Conservation (phyloP, 2,888 invertebrate species). For the Hybos culiciformis region DNA sequence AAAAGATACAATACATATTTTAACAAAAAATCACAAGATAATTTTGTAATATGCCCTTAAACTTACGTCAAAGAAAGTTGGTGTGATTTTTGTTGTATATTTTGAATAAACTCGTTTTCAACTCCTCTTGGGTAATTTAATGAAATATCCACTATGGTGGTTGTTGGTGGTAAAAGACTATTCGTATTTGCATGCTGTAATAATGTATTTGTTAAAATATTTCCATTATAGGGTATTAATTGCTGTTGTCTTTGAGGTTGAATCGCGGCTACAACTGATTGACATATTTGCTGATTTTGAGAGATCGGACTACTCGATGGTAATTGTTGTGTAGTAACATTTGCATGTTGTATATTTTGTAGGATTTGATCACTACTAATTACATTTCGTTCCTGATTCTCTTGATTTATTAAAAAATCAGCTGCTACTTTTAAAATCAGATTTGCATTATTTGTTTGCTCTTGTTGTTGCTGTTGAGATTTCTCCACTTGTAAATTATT, state of each 20-base stretch:
- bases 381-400: slow-evolving; percentile 46
- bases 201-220: slow-evolving; percentile 10
- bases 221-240: too few relatives aligned
- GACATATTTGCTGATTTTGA: too few relatives aligned
- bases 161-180: slow-evolving; percentile 11
- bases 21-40: background rate
- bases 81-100: slow-evolving; percentile 16
- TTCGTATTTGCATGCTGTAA: background rate
- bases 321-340: slow-evolving; percentile 12
- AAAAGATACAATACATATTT: background rate
- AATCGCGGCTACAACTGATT: too few relatives aligned
- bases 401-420: slow-evolving; percentile 51
- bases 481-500: slow-evolving; percentile 12
- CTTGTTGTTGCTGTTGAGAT: slow-evolving; percentile 25
- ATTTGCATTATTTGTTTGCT: slow-evolving; percentile 42
- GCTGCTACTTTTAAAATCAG: slow-evolving; percentile 62
- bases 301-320: slow-evolving; percentile 8
- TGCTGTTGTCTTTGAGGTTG: too few relatives aligned
- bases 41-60: background rate
- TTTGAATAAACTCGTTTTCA: slow-evolving; percentile 13
- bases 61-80: too few relatives aligned
- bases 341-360: slow-evolving; percentile 16
- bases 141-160: too few relatives aligned
- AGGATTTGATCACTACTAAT: slow-evolving; percentile 11
- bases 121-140: too few relatives aligned